Conservation (phyloP, 2,797 vertebrate species). For the Sebastes glaucus region DNA sequence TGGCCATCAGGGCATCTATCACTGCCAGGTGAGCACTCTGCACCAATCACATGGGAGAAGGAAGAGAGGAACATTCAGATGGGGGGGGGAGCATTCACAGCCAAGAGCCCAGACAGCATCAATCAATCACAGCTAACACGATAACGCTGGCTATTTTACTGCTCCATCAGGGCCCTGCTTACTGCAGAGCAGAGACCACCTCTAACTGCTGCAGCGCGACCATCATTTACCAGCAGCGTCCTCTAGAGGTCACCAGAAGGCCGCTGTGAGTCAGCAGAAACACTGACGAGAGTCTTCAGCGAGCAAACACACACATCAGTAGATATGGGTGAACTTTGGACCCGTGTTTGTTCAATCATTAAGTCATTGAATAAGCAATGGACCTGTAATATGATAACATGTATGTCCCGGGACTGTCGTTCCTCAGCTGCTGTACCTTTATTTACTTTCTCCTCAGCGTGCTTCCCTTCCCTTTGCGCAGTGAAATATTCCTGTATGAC, state of each 20-base stretch:
- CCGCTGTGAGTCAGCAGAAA: constrained; percentile 60
- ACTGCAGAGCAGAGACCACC: constrained; percentile 15
- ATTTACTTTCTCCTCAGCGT: constrained; percentile 16
- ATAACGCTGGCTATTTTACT: constrained; percentile 35
- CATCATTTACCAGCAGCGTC: constrained; percentile 19
- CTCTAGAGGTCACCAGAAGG: constrained; percentile 73
- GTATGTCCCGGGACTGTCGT: constrained; percentile 27
- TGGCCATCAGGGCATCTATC: constrained; percentile 89
- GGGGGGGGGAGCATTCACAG: background rate
- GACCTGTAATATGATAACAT: constrained; percentile 54
- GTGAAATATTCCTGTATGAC: constrained; percentile 59
- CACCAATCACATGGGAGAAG: constrained; percentile 51
- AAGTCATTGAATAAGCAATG: constrained; percentile 57
- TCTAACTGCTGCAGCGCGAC: background rate
- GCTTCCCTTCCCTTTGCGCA: constrained; percentile 8
- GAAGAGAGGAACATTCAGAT: constrained; percentile 41
- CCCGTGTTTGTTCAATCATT: constrained; percentile 61
- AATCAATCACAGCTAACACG: constrained; percentile 46
- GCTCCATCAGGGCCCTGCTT: background rate
- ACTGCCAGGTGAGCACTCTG: constrained; percentile 90
- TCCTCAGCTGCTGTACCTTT: constrained; percentile 53
- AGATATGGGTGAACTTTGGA: constrained; percentile 67
- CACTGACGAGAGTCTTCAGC: constrained; percentile 3
- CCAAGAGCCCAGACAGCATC: constrained; percentile 19
- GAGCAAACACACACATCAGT: constrained; percentile 27